Evolutionary conservation across 2,888 invertebrate species (phyloP).

Genomic region (Diogma glabrata): DNA sequence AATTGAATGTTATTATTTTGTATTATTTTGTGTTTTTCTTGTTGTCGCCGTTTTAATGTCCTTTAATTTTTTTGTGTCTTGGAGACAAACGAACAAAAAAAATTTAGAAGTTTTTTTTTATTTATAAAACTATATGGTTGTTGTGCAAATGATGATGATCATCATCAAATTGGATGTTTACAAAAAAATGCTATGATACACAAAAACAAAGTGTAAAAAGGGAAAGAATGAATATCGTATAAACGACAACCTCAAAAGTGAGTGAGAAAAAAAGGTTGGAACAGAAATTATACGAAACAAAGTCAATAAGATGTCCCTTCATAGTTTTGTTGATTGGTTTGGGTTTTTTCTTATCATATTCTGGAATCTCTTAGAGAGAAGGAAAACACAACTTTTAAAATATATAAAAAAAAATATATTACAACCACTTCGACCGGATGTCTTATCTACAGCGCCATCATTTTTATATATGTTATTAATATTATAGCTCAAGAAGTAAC

Average conservation of each 20-base stretch:
- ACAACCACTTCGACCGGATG: conserved; percentile 5
- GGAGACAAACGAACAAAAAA: too few relatives aligned
- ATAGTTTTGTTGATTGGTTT: conserved; percentile 7
- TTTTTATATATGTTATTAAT: conserved; percentile 4
- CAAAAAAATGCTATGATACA: not conserved
- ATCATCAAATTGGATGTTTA: conserved; percentile 8
- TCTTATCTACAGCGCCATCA: conserved; percentile 9
- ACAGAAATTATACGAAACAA: not conserved
- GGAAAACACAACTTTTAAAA: too few relatives aligned
- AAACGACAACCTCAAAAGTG: too few relatives aligned
- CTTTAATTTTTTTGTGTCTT: conserved; percentile 3
- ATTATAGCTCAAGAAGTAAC: conserved; percentile 6
- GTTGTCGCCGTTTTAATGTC: conserved; percentile 9
- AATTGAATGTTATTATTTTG: not conserved
- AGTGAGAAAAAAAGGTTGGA: conserved; percentile 9
- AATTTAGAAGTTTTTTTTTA: too few relatives aligned
- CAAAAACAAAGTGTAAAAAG: not conserved
- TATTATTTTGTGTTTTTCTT: too few relatives aligned
- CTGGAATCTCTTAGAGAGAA: conserved; percentile 5
- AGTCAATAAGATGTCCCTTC: conserved; percentile 2
- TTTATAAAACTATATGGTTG: conserved; percentile 6
- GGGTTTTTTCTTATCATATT: not conserved
- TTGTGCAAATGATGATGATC: conserved; percentile 6
- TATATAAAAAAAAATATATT: not conserved
- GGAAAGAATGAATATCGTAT: too few relatives aligned